Conservation (phyloP, 2,888 invertebrate species). For the Pharmacophagus antenor region DNA sequence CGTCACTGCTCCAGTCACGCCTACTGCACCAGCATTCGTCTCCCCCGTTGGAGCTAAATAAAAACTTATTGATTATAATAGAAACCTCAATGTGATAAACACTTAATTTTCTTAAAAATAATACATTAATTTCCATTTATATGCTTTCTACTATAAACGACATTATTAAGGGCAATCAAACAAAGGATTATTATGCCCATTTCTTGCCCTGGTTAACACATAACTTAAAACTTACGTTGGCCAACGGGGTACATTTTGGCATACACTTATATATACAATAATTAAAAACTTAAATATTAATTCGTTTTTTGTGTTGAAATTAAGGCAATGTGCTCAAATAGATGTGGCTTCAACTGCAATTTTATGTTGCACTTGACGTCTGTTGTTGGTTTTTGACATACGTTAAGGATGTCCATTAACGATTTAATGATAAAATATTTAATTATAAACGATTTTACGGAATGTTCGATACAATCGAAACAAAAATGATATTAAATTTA, state of each 20-base stretch:
- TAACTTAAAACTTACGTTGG: constrained; percentile 62
- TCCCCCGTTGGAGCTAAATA: constrained; percentile 77
- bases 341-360: constrained; percentile 49
- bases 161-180: constrained; percentile 72
- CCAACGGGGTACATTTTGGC: constrained; percentile 76
- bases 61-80: constrained; percentile 13
- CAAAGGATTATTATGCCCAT: constrained; percentile 62
- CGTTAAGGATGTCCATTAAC: constrained; percentile 1
- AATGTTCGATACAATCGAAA: not conserved
- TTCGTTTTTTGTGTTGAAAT: constrained; percentile 51
- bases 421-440: not conserved
- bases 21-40: constrained; percentile 70
- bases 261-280: constrained; percentile 54
- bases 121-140: constrained; percentile 4
- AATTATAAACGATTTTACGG: not conserved
- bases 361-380: constrained; percentile 48
- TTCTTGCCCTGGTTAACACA: constrained; percentile 37
- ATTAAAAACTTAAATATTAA: constrained; percentile 52
- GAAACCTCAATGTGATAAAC: constrained; percentile 31
- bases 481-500: not conserved
- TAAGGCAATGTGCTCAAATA: constrained; percentile 58
- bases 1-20: constrained; percentile 77
- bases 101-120: not conserved
- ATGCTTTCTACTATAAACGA: constrained; percentile 32
- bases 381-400: constrained; percentile 38